These are phyloP conservation scores for Grapholita molesta DNA, from an alignment of 1,140 invertebrate genomes.

Conservation along the genomic window DNA sequence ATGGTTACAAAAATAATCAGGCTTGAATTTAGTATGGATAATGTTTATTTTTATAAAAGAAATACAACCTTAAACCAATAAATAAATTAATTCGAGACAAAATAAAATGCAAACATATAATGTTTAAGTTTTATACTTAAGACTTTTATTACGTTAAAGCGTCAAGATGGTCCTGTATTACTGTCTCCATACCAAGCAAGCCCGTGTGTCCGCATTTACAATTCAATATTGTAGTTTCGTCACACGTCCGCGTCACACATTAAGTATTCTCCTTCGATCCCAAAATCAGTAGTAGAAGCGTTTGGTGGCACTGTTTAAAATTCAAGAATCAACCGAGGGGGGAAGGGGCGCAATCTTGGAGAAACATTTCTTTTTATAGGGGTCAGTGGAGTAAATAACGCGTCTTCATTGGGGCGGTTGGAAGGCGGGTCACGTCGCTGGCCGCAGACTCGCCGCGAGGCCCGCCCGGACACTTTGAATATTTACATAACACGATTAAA, in stretches of 20 bases:
- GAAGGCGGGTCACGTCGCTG: conserved; percentile 37
- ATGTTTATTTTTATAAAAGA: too few relatives aligned
- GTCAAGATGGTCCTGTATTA: neutral
- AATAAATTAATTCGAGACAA: too few relatives aligned
- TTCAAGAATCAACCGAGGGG: conserved; percentile 49
- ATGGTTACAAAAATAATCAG: too few relatives aligned
- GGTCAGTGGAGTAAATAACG: conserved; percentile 63
- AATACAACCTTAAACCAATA: too few relatives aligned
- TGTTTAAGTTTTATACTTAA: too few relatives aligned
- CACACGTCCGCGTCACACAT: conserved; percentile 27
- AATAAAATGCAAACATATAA: too few relatives aligned
- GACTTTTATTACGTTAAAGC: neutral
- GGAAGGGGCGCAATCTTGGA: conserved; percentile 45
- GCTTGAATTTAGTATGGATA: too few relatives aligned
- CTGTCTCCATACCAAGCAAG: neutral
- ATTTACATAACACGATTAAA: conserved; percentile 12
- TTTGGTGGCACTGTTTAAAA: conserved; percentile 53
- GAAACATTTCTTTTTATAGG: conserved; percentile 56
- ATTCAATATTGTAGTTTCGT: conserved; percentile 15
- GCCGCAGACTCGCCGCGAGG: conserved; percentile 18
- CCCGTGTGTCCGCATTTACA: neutral
- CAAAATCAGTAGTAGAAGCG: conserved; percentile 57
- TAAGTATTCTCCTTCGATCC: conserved; percentile 41
- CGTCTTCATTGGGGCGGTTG: conserved; percentile 42
- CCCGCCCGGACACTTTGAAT: conserved; percentile 8